Conservation (phyloP, 2,797 vertebrate genomes). For the Pelochelys cantorii region DNA sequence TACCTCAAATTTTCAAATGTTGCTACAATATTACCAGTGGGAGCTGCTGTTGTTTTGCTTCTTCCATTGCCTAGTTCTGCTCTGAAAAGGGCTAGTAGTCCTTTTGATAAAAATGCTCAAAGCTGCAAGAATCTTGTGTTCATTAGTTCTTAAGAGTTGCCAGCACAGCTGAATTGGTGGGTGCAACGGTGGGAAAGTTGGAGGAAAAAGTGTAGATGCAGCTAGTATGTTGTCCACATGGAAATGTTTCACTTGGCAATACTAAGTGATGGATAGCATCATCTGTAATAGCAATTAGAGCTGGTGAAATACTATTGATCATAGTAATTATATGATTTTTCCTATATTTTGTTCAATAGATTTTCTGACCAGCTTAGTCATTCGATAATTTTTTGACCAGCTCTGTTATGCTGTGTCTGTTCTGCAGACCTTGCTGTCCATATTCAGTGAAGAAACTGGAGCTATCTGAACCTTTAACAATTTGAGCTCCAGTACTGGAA, state of each 20-base stretch:
- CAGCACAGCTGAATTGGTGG: rapidly evolving
- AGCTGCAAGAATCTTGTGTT: not conserved
- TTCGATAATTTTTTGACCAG: not conserved
- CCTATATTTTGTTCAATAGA: not conserved
- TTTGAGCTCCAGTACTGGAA: rapidly evolving
- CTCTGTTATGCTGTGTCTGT: not conserved
- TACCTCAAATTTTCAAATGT: rapidly evolving
- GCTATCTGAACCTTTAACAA: not conserved
- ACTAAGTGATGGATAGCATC: rapidly evolving
- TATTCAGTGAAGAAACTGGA: rapidly evolving
- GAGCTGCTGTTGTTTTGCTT: not conserved
- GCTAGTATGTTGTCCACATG: rapidly evolving
- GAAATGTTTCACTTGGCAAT: no score
- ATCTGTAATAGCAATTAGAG: not conserved
- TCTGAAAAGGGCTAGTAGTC: not conserved
- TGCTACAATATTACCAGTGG: not conserved
- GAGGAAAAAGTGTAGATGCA: not conserved
- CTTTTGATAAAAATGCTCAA: not conserved
- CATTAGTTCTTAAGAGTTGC: not conserved
- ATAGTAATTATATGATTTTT: not conserved
- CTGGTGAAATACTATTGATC: not conserved
- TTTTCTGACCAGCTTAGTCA: not conserved
- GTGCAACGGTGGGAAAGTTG: rapidly evolving
- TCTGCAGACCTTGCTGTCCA: not conserved
- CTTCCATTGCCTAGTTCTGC: not conserved